Base-by-base conservation (phyloP, 1,140 invertebrate species). In the Macrobrachium nipponense region DNA sequence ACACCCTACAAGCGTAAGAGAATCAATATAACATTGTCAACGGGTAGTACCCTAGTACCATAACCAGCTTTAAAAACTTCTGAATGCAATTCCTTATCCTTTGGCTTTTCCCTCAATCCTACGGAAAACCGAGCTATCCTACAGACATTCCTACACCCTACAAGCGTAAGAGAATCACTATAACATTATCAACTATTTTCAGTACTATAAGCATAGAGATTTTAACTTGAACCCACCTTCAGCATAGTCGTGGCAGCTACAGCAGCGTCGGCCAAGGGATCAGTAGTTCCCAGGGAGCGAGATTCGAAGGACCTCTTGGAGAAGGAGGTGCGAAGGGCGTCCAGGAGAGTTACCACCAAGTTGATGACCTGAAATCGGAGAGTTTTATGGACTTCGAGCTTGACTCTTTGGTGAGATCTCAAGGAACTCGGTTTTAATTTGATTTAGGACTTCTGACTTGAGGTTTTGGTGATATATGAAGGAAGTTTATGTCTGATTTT, bases 261-360 rank as follows among this genome's bases (percentile, higher is more conserved):
- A 5, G 95, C 95, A 18, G 96, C 96, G 89, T 97, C 96, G 87
- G 96, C 96, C 59, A 97, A 93, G 6, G 95, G 95, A 91, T 97
- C 96, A 89, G 96, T 96, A 90, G 93, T 94, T 84, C 96, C 96
- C 83, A 96, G 92, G 58, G 95, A 96, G 68, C 96, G 93, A 36
- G 96, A 96, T 0, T 94, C 92, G 84, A 97, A 90, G 8, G 96
- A 97, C 87, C 96, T 94, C 91, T 97, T 96, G 11, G 96, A 96
- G 93, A 98, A 97, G 51, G 96, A 97, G 11, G 96, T 96, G 91
- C 97, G 97, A 89, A 97, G 92, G 60, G 96, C 96, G 89, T 98
- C 96, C 92, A 97, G 92, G 44, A 98, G 93, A 90, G 96, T 96
- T 89, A 97, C 94, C 36, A 97, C 95, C 91, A 98, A 96, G 92